Conservation (phyloP, 30 jellyfish, hydroid and myxozoan species). For the Sanderia malayensis region DNA sequence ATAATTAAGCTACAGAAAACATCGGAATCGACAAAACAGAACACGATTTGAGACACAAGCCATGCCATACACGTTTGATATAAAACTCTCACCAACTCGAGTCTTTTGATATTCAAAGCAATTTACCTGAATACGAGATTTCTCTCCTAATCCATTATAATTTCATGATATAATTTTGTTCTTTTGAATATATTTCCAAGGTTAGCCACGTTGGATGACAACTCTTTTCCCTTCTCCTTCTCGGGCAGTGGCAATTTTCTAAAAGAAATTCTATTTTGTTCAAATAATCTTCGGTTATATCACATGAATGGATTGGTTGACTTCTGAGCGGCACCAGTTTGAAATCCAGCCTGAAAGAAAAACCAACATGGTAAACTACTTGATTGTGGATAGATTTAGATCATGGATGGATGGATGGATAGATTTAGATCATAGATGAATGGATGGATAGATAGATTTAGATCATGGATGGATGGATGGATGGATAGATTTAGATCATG, state of each 20-base stretch:
- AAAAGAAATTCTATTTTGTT: background rate
- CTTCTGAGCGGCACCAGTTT: conserved; percentile 27
- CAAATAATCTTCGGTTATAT: background rate
- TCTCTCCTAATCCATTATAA: no score
- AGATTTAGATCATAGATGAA: background rate
- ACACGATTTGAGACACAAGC: no score
- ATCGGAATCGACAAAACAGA: no score
- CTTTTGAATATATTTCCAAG: background rate
- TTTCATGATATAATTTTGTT: background rate
- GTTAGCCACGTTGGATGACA: background rate
- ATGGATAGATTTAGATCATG: no score
- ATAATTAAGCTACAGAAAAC: no score
- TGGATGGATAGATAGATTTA: no score
- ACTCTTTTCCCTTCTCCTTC: background rate
- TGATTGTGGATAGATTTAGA: background rate
- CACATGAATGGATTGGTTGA: conserved; percentile 69
- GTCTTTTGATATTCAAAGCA: no score
- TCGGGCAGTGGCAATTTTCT: conserved; percentile 1
- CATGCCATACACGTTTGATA: no score
- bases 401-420: background rate
- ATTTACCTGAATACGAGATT: no score
- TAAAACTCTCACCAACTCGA: no score
- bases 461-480: no score
- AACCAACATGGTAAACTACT: no score
- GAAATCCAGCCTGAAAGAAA: conserved; percentile 1